Percentiles rank a stretch among this genome's conserved stretches.
phyloP scores from a whole-genome alignment of 2,888 invertebrate genomes.

The Gymnocheta viridis region DNA sequence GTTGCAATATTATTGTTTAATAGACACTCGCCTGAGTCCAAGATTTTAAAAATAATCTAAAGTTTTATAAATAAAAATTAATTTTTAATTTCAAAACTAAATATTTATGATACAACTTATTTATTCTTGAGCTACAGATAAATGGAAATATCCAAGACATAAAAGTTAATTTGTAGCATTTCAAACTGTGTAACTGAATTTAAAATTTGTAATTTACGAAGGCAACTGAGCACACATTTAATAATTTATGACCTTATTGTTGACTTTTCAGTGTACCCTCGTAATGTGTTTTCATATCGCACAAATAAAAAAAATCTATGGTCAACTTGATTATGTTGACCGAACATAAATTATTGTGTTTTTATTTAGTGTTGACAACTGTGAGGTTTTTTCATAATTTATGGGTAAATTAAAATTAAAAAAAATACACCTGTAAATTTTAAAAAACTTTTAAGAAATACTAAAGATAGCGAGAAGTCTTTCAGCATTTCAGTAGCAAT shows the following conservation, averaged over 20 bases:
- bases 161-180: constrained; percentile 19
- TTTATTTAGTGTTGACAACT: neutral
- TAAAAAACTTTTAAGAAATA: neutral
- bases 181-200: constrained; percentile 4
- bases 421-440: neutral
- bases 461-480: too few relatives aligned
- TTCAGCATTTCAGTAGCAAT: too few relatives aligned
- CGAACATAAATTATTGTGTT: constrained; percentile 13
- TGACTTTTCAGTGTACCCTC: neutral
- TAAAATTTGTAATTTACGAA: neutral
- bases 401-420: neutral
- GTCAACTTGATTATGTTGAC: constrained; percentile 24
- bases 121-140: constrained; percentile 14
- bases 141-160: neutral
- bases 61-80: constrained; percentile 52
- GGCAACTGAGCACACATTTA: neutral
- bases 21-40: constrained; percentile 16
- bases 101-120: constrained; percentile 64
- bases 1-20: constrained; percentile 21
- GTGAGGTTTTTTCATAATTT: neutral
- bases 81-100: too few relatives aligned
- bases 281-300: neutral
- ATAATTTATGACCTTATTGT: neutral
- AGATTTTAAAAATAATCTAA: constrained; percentile 26
- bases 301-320: neutral